phyloP scores from a whole-genome alignment of 2,113 vertebrate genomes.

The Stigmatopora nigra region DNA sequence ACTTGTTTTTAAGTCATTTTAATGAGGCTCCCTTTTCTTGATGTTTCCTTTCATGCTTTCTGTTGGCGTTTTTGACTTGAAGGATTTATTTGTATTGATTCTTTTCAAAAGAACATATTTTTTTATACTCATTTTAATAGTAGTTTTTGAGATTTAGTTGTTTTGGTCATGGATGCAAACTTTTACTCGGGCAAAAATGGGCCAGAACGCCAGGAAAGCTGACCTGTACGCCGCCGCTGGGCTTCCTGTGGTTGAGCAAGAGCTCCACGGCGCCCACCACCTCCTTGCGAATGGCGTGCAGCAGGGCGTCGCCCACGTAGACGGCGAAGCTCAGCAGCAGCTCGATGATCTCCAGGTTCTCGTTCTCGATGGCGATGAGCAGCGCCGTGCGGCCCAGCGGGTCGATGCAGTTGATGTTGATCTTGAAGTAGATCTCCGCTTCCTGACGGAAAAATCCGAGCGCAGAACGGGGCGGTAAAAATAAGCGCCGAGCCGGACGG shows the following conservation, averaged over 20 bases:
- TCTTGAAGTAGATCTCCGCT: conserved; percentile 99
- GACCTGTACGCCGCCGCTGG: conserved; percentile 96
- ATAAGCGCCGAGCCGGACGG: no score
- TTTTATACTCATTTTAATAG: no score
- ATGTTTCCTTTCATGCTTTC: no score
- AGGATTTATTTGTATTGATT: no score
- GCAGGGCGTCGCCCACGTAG: conserved; percentile 90
- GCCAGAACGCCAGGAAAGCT: no score
- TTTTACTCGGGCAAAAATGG: no score
- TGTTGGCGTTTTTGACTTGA: no score
- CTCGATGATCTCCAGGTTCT: conserved; percentile 97
- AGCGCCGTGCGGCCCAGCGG: conserved; percentile 95
- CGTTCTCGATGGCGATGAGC: conserved; percentile 96
- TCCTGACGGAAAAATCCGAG: conserved; percentile 55
- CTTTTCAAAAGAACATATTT: no score
- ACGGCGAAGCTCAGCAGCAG: conserved; percentile 87
- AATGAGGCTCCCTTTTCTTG: no score
- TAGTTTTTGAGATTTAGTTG: no score
- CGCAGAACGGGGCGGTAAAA: not conserved
- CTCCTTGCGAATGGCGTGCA: conserved; percentile 95
- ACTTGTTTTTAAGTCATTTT: no score
- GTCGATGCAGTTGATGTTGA: conserved; percentile 99
- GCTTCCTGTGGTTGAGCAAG: conserved; percentile 92
- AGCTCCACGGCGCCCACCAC: conserved; percentile 96
- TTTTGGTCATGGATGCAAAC: no score